Conservation (phyloP, 2,113 vertebrate genomes). For the Nesogale talazaci region DNA sequence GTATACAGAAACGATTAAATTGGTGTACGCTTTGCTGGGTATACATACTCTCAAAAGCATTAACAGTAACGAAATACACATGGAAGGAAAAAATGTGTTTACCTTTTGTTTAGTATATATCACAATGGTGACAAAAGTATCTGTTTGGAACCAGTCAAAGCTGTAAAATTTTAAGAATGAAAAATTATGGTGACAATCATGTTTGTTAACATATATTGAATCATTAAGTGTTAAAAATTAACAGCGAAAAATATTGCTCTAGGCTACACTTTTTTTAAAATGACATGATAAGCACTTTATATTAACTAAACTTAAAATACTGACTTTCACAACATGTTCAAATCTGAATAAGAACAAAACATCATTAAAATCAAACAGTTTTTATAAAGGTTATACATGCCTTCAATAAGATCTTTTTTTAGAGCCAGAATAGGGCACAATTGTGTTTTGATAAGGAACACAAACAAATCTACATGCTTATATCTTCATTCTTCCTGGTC, state of each 20-base stretch:
- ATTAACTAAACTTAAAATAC: constrained; percentile 50
- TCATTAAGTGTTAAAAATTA: constrained; percentile 54
- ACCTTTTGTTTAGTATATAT: constrained; percentile 93
- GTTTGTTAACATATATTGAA: constrained; percentile 12
- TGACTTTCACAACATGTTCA: neutral
- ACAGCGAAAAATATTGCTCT: constrained; percentile 8
- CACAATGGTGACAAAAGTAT: constrained; percentile 89
- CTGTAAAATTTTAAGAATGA: constrained; percentile 84
- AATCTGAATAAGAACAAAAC: constrained; percentile 39
- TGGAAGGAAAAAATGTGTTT: constrained; percentile 40
- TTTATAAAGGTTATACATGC: constrained; percentile 36
- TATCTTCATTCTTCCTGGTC: neutral
- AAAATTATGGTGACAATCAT: neutral
- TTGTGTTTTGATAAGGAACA: neutral
- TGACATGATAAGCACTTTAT: neutral
- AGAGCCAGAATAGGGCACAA: constrained; percentile 5
- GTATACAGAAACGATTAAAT: neutral
- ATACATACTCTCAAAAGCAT: no score
- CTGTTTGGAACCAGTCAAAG: constrained; percentile 98
- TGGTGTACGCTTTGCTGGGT: neutral
- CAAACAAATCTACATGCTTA: constrained; percentile 7
- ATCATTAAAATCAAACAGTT: constrained; percentile 7
- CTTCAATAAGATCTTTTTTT: constrained; percentile 37
- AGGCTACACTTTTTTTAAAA: neutral
- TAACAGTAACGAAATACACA: neutral